phyloP scores from a whole-genome alignment of 2,113 vertebrate species.

The Thermophis baileyi region DNA sequence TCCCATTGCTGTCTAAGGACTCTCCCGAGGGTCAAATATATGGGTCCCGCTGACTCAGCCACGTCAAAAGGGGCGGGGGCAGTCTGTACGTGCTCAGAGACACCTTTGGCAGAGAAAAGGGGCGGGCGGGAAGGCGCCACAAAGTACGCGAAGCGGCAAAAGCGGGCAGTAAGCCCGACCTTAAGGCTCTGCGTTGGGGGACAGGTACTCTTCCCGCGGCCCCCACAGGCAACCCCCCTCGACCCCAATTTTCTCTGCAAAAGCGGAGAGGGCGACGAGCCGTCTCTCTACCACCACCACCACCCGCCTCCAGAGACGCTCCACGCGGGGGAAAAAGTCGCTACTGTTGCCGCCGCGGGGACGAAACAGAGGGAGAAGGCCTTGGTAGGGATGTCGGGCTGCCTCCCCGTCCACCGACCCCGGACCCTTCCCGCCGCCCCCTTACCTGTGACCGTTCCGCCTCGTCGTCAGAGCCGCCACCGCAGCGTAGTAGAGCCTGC shows the following conservation, averaged over 20 bases:
- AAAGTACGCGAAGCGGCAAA: not conserved
- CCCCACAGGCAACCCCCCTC: not conserved
- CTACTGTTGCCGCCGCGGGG: not conserved
- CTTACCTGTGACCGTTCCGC: conserved; percentile 41
- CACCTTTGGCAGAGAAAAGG: not conserved
- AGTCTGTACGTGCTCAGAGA: not conserved
- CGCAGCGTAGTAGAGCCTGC: not conserved
- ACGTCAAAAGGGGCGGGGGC: not conserved
- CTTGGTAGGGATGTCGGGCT: not conserved
- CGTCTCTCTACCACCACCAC: not conserved
- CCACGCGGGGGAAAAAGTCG: no score
- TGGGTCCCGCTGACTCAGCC: not conserved
- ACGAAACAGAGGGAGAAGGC: not conserved
- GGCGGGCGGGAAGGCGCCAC: not conserved
- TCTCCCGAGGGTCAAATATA: not conserved
- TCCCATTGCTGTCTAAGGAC: not conserved
- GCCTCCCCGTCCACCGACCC: conserved; percentile 18
- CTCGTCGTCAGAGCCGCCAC: not conserved
- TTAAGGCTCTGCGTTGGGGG: not conserved
- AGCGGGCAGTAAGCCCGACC: no score
- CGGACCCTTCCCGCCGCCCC: not conserved
- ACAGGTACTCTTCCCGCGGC: not conserved
- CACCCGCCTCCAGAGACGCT: not conserved
- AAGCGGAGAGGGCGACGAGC: not conserved
- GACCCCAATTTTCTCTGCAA: not conserved